Conservation (phyloP, 2,888 invertebrate species). For the Diogma glabrata region DNA sequence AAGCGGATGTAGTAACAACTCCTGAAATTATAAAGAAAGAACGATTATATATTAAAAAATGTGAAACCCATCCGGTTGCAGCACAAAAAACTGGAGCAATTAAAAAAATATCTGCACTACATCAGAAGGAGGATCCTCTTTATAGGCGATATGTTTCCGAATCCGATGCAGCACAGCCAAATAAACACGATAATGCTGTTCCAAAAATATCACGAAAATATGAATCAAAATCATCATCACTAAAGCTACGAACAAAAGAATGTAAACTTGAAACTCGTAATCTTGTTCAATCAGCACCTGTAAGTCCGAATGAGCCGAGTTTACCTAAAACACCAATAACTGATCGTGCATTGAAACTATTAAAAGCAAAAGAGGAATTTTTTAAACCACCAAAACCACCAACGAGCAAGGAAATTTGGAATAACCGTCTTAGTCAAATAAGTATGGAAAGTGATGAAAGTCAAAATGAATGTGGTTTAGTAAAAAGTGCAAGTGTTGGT, state of each 20-base stretch:
- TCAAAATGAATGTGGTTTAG: constrained; percentile 38
- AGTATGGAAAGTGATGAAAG: constrained; percentile 46
- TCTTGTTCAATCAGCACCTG: constrained; percentile 19
- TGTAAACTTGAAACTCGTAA: background rate
- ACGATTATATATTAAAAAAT: constrained; percentile 31
- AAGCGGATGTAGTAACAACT: background rate
- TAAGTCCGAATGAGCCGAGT: constrained; percentile 21
- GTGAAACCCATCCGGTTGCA: constrained; percentile 19
- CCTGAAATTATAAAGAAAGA: constrained; percentile 19
- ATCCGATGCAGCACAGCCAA: constrained; percentile 20
- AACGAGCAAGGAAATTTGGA: constrained; percentile 9
- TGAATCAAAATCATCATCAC: constrained; percentile 28
- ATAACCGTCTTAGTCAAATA: constrained; percentile 36
- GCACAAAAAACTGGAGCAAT: constrained; percentile 18
- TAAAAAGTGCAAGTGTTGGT: constrained; percentile 63
- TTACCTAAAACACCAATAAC: constrained; percentile 32
- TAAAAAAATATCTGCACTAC: constrained; percentile 23
- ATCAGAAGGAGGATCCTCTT: constrained; percentile 18
- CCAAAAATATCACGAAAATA: constrained; percentile 32
- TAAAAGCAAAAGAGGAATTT: constrained; percentile 62
- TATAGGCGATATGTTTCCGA: constrained; percentile 15
- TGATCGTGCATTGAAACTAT: constrained; percentile 46
- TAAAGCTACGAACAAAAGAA: constrained; percentile 20
- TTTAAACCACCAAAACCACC: constrained; percentile 26
- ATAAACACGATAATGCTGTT: constrained; percentile 30